Base-by-base conservation (phyloP, 1,140 invertebrate species). In the Matsumurasca onukii region DNA sequence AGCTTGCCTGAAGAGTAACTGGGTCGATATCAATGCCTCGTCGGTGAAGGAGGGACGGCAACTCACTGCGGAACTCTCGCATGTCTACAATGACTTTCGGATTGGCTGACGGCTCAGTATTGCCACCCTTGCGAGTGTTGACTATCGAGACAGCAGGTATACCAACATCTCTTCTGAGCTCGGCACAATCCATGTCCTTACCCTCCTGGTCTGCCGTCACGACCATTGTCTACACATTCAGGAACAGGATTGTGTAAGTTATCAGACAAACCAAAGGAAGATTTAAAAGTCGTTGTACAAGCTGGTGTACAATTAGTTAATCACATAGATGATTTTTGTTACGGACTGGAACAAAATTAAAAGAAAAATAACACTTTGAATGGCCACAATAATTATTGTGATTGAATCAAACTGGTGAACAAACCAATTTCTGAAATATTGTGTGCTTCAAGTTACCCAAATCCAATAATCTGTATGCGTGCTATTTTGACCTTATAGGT, bases 61-160 rank as follows among this genome's bases (percentile, higher is more conserved):
- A 81, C 79, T 99, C 97, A 71, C 95, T 97, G 57, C 97, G 86
- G 78, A 99, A 99, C 81, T 99, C 98, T 76, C 98, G 85, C 90
- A 98, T 97, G 80, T 99, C 98, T 24, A 99, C 95, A 74, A 99
- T 92, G 15, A 99, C 82, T 76, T 89, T 78, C 0, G 85, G 83
- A 30, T 81, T 82, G 52, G 81, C 80, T 17, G 64, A 63, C 39
- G 71, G 69, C 57, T 68, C 64, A 71, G 76, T 69, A 2, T 76
- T 34, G 71, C 82, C 91, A 65, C 89, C 91, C 81, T 89, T 86
- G 34, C 90, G 82, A 15, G 86, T 89, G 77, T 77, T 69, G 22
- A 69, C 71, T 65, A 77, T 72, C 24, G 78, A 75, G 49, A 81
- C 80, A 15, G 80, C 72, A 17, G 64, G 48, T 74, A 79, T 78